Evolutionary conservation across 2,113 vertebrate species (phyloP).

Genomic region (Hydrolagus affinis): DNA sequence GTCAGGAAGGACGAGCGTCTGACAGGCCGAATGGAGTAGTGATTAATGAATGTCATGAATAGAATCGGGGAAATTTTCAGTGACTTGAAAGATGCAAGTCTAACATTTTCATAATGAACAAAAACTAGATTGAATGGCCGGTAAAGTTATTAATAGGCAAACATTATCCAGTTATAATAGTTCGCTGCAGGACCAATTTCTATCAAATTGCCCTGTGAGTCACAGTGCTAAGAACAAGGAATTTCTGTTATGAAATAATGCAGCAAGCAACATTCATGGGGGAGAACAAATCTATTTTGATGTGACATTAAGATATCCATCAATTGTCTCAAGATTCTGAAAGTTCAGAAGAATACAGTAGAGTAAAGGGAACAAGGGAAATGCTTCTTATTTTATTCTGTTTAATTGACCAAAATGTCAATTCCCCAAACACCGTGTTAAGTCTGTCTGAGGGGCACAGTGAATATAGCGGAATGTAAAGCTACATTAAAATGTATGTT

Average conservation of each 20-base stretch:
- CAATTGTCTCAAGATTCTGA: not conserved
- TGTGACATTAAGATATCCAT: not conserved
- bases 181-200: constrained; percentile 11
- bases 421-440: not conserved
- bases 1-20: constrained; percentile 63
- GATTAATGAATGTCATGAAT: constrained; percentile 71
- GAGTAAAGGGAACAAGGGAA: not conserved
- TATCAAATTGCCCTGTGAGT: not conserved
- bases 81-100: constrained; percentile 60
- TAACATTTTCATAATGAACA: constrained; percentile 49
- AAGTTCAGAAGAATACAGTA: not conserved
- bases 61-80: constrained; percentile 37
- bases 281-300: constrained; percentile 21
- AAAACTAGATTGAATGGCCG: constrained; percentile 23
- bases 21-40: constrained; percentile 64
- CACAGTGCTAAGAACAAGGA: not conserved
- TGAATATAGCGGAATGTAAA: not conserved
- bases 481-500: not conserved
- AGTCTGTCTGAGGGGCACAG: no score
- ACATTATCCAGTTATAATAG: not conserved
- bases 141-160: constrained; percentile 27
- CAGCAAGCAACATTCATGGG: not conserved
- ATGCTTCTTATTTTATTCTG: not conserved
- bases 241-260: constrained; percentile 2
- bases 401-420: not conserved